Base-by-base conservation (phyloP, 2,797 vertebrate species). In the Chelidonichthys spinosus region DNA sequence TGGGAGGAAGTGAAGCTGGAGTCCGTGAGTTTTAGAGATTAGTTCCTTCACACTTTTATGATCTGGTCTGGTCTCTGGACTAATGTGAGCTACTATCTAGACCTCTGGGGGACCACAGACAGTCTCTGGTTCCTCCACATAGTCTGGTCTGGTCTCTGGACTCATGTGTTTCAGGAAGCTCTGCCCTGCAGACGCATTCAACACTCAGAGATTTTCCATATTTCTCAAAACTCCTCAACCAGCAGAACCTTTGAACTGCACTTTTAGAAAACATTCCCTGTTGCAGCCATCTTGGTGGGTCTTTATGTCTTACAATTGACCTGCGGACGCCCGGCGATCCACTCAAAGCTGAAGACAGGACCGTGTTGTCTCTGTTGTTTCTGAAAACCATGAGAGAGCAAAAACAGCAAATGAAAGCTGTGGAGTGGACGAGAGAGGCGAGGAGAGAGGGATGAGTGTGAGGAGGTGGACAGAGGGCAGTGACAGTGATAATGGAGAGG, bases 351-450 rank as follows among this genome's bases (percentile, higher is more conserved):
- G 35, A 72, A 46, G 68, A 42, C 50, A 55, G 52, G 40, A 40
- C 70, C 43, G 66, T 55, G 71, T 37, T 49, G 46, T n/a, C 39
- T 76, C 13, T 67, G 35, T 81, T 25, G 25, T 25, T 25, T 86
- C 75, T 83, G 56, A 82, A 82, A 63, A 72, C 42, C 25, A 42
- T 42, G 63, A 17, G 44, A 35, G 39, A 72, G n/a, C 11, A 33
- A 53, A 46, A 35, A 17, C 18, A 78, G 62, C 40, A 49, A 66
- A 65, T 72, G 7, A 83, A 74, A 73, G 11, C 15, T 35, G 18
- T 7, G 18, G 44, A 66, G 60, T 17, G 54, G 55, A 43, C 18
- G 32, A 43, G 37, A 6, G 68, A 36, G 67, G 52, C 59, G 56
- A 62, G 18, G 49, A 39, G 11, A 7, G 42, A 42, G 54, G 52